Conservation (phyloP, 1,140 invertebrate genomes). For the Drosophila yakuba region DNA sequence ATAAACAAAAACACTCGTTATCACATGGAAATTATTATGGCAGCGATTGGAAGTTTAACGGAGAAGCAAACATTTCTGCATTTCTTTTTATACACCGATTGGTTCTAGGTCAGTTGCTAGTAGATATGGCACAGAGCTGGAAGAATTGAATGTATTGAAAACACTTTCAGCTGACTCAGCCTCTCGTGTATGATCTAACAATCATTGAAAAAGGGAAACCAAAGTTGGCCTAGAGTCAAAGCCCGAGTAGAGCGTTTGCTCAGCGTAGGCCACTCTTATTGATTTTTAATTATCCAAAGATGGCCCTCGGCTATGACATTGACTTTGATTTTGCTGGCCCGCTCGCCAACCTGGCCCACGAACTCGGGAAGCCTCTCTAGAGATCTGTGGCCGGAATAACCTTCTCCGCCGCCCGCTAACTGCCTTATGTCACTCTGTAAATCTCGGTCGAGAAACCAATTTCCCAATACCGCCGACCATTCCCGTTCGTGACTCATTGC, state of each 20-base stretch:
- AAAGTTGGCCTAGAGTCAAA: slow-evolving; percentile 18
- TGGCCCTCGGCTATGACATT: slow-evolving; percentile 52
- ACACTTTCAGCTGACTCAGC: slow-evolving; percentile 10
- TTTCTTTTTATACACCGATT: neutral
- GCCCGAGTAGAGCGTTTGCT: neutral
- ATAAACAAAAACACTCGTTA: slow-evolving; percentile 19
- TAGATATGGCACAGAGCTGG: too few species aligned
- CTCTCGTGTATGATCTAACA: slow-evolving; percentile 3
- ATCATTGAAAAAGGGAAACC: slow-evolving; percentile 40
- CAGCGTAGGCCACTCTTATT: slow-evolving; percentile 42
- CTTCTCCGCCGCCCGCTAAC: slow-evolving; percentile 4
- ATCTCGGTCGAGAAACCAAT: slow-evolving; percentile 46
- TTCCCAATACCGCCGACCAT: slow-evolving; percentile 54
- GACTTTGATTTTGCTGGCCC: slow-evolving; percentile 41
- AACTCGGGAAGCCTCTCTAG: slow-evolving; percentile 21
- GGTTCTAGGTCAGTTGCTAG: too few species aligned
- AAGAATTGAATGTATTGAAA: too few species aligned
- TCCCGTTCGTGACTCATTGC: slow-evolving; percentile 76
- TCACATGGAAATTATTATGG: slow-evolving; percentile 6
- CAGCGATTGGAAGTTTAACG: neutral
- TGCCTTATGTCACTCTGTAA: slow-evolving; percentile 42
- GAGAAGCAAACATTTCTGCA: neutral
- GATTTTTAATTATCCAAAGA: slow-evolving; percentile 66
- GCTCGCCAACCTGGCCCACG: slow-evolving; percentile 38
- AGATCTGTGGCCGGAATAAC: neutral